Percentiles rank a stretch among this genome's conserved stretches.
phyloP scores from a whole-genome alignment of 2,888 invertebrate genomes.

The Caenorhabditis angaria region DNA sequence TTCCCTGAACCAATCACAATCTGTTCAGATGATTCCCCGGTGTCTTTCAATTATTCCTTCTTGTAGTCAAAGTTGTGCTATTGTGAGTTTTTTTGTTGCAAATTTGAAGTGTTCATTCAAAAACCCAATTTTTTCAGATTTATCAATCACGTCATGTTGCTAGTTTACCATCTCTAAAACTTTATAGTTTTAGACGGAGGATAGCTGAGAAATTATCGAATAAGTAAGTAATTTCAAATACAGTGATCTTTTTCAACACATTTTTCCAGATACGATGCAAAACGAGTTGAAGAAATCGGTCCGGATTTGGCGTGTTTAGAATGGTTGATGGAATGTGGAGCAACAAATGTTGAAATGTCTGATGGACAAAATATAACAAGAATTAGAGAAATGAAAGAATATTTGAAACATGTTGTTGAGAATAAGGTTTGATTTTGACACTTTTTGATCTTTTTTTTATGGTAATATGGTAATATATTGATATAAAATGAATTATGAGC shows the following conservation, averaged over 20 bases:
- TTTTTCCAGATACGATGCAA: constrained; percentile 42
- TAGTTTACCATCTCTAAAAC: constrained; percentile 47
- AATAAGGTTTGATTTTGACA: constrained; percentile 4
- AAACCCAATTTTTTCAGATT: neutral
- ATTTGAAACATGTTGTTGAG: constrained; percentile 37
- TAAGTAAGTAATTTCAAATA: constrained; percentile 33
- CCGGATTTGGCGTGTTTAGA: constrained; percentile 70
- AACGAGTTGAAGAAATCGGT: constrained; percentile 61
- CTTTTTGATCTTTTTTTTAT: too few relatives aligned
- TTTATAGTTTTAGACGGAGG: constrained; percentile 56
- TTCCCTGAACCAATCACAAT: neutral
- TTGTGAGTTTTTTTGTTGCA: neutral
- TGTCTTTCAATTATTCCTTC: constrained; percentile 25
- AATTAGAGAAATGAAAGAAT: constrained; percentile 62
- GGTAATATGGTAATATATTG: too few relatives aligned
- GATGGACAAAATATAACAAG: constrained; percentile 58
- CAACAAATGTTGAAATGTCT: constrained; percentile 61
- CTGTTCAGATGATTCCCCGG: constrained; percentile 25
- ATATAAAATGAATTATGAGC: too few relatives aligned
- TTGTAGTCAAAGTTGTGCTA: constrained; percentile 8
- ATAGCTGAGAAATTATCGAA: constrained; percentile 59
- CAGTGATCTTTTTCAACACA: constrained; percentile 16
- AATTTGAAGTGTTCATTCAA: neutral
- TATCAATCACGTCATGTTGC: constrained; percentile 21
- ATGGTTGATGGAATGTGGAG: constrained; percentile 70